These are phyloP conservation scores for Lucilia sericata DNA, from an alignment of 1,140 invertebrate species.

Conservation along the genomic window DNA sequence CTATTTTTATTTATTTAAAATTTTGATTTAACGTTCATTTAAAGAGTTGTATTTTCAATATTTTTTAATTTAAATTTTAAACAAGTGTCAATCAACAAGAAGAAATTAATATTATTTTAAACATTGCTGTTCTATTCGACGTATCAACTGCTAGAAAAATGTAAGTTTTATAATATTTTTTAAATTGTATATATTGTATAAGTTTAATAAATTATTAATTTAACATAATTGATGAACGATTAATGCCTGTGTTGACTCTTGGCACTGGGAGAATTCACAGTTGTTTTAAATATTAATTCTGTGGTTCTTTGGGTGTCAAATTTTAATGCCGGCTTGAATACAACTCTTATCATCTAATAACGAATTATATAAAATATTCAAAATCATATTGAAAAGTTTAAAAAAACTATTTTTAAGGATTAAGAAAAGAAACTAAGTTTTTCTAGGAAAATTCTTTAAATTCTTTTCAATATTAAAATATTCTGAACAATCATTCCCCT, in stretches of 20 bases:
- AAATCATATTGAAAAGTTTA: too few relatives aligned
- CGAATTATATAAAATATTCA: too few relatives aligned
- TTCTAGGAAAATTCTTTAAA: too few relatives aligned
- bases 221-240: background rate
- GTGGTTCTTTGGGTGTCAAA: slow-evolving; percentile 68
- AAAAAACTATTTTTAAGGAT: too few relatives aligned
- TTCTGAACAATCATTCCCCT: too few relatives aligned
- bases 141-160: background rate
- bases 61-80: background rate
- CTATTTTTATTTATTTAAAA: background rate
- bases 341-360: background rate
- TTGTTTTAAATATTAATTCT: slow-evolving; percentile 59
- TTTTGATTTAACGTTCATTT: background rate
- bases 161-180: slow-evolving; percentile 24
- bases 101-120: background rate
- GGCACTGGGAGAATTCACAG: slow-evolving; percentile 69
- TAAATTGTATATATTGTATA: too few relatives aligned
- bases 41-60: background rate
- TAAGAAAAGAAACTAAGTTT: too few relatives aligned
- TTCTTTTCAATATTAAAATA: too few relatives aligned
- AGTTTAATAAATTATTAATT: too few relatives aligned
- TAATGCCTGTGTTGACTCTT: slow-evolving; percentile 56
- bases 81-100: background rate
- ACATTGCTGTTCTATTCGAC: background rate
- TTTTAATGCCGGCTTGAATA: slow-evolving; percentile 49